Evolutionary conservation across 2,888 invertebrate species (phyloP), one percentile per base, ranked within the genome.

Genomic region (Hemithea aestivaria): DNA sequence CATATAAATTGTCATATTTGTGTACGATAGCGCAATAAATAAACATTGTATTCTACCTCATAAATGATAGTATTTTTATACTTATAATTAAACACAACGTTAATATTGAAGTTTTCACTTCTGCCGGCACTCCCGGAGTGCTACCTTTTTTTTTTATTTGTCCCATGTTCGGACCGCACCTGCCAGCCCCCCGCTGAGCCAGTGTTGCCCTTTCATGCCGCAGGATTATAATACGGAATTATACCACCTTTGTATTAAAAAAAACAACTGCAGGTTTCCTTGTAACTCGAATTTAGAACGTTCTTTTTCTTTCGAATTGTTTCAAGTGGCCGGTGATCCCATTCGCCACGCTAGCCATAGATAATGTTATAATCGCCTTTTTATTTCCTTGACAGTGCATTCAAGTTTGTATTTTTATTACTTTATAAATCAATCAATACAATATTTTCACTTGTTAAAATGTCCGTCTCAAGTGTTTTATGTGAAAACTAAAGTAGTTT

Each of bases 121-220:
- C n/a, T n/a, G n/a, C n/a, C n/a, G n/a, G n/a, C n/a, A n/a, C n/a
- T n/a, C n/a, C n/a, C n/a, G n/a, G n/a, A n/a, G n/a, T n/a, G n/a
- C n/a, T n/a, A 54, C 55, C 29, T 46, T 44, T 46, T 43, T 42
- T 45, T 39, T 32, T 37, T 40, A 38, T 24, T 33, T 53, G 53
- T 45, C 16, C 35, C 27, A 50, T 46, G 45, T 54, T 53, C 42
- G 36, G 37, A 48, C 51, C 69, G 68, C 82, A 82, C 81, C 82
- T 82, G 82, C 77, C 77, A 65, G 53, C 58, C 67, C 74, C 82
- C 80, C 66, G 70, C 71, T 41, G 78, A 54, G 72, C 66, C 59
- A 63, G 62, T 67, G 56, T 65, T 69, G 60, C 62, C 60, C 57
- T 48, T 51, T 46, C 37, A 48, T 45, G 46, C 70, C 77, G 73